phyloP scores from a whole-genome alignment of 2,888 invertebrate genomes.

The Amblyjoppa fuscipennis region DNA sequence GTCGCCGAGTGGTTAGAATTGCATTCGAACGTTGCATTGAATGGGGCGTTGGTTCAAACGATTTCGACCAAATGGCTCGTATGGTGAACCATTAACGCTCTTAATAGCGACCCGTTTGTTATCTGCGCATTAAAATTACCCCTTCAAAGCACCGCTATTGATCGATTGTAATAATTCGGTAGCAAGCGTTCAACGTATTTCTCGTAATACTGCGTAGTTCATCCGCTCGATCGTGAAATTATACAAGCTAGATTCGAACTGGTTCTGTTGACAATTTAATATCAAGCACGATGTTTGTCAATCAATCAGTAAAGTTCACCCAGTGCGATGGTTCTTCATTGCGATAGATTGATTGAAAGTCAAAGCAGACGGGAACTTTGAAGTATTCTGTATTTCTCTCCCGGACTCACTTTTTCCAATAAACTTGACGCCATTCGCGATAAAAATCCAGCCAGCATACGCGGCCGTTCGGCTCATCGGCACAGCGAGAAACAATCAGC shows the following conservation, averaged over 20 bases:
- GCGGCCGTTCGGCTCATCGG: constrained; percentile 23
- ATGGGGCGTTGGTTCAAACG: too few species aligned
- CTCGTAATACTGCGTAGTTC: too few species aligned
- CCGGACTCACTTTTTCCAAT: constrained; percentile 33
- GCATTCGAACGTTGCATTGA: too few species aligned
- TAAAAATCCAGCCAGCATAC: constrained; percentile 47
- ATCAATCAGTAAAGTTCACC: constrained; percentile 4
- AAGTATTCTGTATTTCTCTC: constrained; percentile 28
- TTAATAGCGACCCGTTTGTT: too few species aligned
- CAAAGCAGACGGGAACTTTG: constrained; percentile 6
- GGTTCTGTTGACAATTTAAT: background rate
- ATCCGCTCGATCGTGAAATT: background rate
- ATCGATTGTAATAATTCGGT: too few species aligned
- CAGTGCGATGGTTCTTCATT: background rate
- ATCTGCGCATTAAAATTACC: background rate
- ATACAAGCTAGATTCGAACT: background rate
- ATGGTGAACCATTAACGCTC: too few species aligned
- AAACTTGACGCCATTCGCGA: constrained; percentile 50
- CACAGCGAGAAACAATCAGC: constrained; percentile 69
- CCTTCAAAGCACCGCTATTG: too few species aligned
- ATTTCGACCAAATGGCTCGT: too few species aligned
- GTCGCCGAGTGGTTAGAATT: too few species aligned
- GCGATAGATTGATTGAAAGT: constrained; percentile 47
- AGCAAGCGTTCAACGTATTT: too few species aligned
- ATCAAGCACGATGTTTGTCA: background rate